Base-by-base conservation (phyloP, 1,140 invertebrate species). In the Drosophila elegans region DNA sequence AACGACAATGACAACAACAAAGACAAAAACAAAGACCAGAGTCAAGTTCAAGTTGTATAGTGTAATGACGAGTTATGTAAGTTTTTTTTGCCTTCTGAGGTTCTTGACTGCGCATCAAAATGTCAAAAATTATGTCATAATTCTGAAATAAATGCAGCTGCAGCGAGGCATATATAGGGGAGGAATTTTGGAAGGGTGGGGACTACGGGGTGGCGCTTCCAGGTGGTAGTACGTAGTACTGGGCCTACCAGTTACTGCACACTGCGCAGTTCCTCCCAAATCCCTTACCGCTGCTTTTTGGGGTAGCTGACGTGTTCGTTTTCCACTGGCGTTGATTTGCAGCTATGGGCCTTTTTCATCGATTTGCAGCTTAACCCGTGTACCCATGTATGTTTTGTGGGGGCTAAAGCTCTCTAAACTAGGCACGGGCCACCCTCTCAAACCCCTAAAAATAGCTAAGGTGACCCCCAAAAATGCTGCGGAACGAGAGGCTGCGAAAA, bases 61-160 rank as follows among this genome's bases (percentile, higher is more conserved):
- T 39, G 44, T 39, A 57, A 34, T 34, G 34, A 32, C 32, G 45
- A 73, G 39, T 74, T 74, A 73, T 74, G 32, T 52, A 73, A 73
- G 38, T 38, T 39, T 38, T 36, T 36, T 27, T n/a, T 21, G 16
- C 16, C 3, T 16, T 11, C 21, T 9, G 32, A 0, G 21, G 5
- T 13, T 64, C 59, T 41, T 13, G 4, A 54, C 67, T 57, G 34
- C 42, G 55, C 52, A 64, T 56, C 56, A 41, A 69, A 79, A 48
- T 51, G 45, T 53, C 27, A 12, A 45, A 64, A 74, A 83, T 86
- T 73, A 86, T 77, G 82, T 88, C 83, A 85, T 68, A 74, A 63
- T 78, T 62, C 38, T 32, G 41, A 27, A 72, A 32, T 42, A 32
- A 78, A 38, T 46, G 29, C 61, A 66, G 60, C 55, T 61, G 71